phyloP scores from a whole-genome alignment of 2,888 invertebrate genomes.

The Pyrrhia umbra region DNA sequence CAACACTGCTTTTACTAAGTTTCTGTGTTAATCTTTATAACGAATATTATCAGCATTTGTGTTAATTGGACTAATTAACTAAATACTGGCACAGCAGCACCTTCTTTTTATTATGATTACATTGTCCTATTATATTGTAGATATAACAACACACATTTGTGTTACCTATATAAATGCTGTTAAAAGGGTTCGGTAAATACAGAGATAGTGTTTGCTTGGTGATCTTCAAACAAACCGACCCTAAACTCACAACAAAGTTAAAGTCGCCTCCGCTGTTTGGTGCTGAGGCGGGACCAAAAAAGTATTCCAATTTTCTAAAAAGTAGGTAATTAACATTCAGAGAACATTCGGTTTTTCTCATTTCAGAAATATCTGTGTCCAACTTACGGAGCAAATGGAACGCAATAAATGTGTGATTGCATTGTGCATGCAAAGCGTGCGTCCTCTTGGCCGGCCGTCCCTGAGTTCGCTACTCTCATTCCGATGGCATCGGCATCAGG shows the following conservation, averaged over 20 bases:
- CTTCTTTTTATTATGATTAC: constrained; percentile 28
- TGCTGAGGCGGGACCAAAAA: constrained; percentile 47
- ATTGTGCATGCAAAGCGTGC: constrained; percentile 77
- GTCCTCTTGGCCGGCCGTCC: constrained; percentile 63
- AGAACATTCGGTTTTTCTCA: constrained; percentile 69
- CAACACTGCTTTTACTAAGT: background rate
- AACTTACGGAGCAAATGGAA: constrained; percentile 75
- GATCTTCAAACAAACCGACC: constrained; percentile 54
- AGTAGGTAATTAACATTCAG: constrained; percentile 73
- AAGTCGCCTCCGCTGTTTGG: constrained; percentile 48
- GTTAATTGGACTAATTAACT: constrained; percentile 25
- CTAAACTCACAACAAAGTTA: constrained; percentile 60
- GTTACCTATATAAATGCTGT: constrained; percentile 39
- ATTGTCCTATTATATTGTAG: constrained; percentile 25
- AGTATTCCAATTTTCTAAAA: constrained; percentile 58
- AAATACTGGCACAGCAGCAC: constrained; percentile 5
- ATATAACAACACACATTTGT: constrained; percentile 29
- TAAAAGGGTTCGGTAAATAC: constrained; percentile 55
- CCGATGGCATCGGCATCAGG: constrained; percentile 51
- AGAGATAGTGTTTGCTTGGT: constrained; percentile 56
- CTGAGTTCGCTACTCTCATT: constrained; percentile 61
- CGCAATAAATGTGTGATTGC: constrained; percentile 78
- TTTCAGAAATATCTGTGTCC: constrained; percentile 73
- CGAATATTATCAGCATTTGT: constrained; percentile 16
- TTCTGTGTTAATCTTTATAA: constrained; percentile 1